Evolutionary conservation across 2,888 invertebrate genomes (phyloP).

Genomic region (Synanthedon vespiformis): DNA sequence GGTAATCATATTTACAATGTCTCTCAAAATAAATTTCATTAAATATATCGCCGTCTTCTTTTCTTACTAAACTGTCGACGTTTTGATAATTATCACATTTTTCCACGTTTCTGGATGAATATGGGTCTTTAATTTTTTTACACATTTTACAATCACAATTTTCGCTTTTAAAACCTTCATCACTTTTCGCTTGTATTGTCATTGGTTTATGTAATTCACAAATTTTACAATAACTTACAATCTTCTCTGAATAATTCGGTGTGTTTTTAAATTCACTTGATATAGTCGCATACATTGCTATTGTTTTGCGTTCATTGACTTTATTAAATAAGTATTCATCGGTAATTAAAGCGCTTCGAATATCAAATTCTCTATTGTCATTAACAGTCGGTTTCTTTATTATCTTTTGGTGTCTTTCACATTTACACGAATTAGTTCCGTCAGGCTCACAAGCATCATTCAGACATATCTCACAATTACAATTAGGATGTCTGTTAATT

Average conservation of each 20-base stretch:
- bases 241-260: slow-evolving; percentile 6
- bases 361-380: slow-evolving; percentile 29
- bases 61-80: no score
- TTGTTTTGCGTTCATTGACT: background rate
- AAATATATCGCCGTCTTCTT: no score
- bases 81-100: no score
- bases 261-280: slow-evolving; percentile 2
- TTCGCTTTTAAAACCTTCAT: slow-evolving; percentile 15
- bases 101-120: no score
- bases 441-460: slow-evolving; percentile 26
- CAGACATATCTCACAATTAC: slow-evolving; percentile 27
- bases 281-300: slow-evolving; percentile 25
- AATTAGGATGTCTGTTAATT: slow-evolving; percentile 20
- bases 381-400: slow-evolving; percentile 29
- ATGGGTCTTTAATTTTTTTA: no score
- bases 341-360: slow-evolving; percentile 18
- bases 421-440: slow-evolving; percentile 24
- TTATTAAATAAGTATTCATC: slow-evolving; percentile 1
- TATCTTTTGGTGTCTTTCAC: slow-evolving; percentile 21
- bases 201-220: slow-evolving; percentile 14
- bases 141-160: slow-evolving; percentile 7
- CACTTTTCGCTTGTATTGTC: background rate
- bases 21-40: no score
- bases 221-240: slow-evolving; percentile 16
- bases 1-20: no score